Conservation (phyloP, 2,888 invertebrate species). For the Limnephilus lunatus region DNA sequence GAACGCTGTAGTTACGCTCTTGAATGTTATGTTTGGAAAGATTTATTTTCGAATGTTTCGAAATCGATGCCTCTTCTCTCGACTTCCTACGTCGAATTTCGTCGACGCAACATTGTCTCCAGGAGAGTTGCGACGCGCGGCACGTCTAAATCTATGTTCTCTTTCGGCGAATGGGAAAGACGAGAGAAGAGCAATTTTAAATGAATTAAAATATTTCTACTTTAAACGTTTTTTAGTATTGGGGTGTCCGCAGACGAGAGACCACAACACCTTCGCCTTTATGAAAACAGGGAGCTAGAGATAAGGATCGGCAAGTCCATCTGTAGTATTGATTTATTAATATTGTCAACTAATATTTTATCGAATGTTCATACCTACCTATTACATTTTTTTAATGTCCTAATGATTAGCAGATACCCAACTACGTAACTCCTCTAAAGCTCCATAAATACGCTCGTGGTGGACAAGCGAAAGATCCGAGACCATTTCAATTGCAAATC, state of each 20-base stretch:
- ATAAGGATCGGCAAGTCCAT: background rate
- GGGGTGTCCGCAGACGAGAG: too few species aligned
- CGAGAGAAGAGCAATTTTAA: background rate
- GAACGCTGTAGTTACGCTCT: too few species aligned
- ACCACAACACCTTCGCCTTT: background rate
- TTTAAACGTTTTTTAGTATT: too few species aligned
- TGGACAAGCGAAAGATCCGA: slow-evolving; percentile 4
- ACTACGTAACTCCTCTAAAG: background rate
- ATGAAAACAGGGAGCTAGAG: background rate
- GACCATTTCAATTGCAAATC: slow-evolving; percentile 63
- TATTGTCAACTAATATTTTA: background rate
- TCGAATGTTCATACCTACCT: background rate
- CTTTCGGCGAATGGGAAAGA: background rate
- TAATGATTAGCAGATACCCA: background rate
- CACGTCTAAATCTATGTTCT: too few species aligned
- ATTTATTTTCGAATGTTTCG: too few species aligned
- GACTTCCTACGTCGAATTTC: too few species aligned
- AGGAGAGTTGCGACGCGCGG: too few species aligned
- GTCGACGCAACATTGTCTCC: too few species aligned
- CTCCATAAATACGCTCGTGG: background rate
- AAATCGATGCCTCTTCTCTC: too few species aligned
- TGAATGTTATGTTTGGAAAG: too few species aligned
- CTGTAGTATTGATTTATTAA: background rate
- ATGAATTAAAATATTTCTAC: background rate
- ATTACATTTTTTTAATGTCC: background rate